A percentile compares a stretch with the other conserved stretches of the same genome.
phyloP scores from a whole-genome alignment of 2,888 invertebrate species.

The Tortrix viridana region DNA sequence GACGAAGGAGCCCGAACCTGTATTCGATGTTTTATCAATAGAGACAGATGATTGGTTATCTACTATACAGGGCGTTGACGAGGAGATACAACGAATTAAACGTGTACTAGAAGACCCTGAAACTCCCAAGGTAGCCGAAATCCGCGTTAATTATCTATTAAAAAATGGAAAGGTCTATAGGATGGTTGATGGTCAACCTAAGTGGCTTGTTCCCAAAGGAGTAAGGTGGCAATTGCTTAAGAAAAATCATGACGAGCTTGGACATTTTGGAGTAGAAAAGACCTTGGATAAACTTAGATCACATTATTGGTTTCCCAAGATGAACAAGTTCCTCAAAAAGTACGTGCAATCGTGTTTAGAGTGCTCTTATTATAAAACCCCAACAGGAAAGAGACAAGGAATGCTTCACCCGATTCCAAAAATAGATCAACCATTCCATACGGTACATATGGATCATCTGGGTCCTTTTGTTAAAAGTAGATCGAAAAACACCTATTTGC shows the following conservation, averaged over 20 bases:
- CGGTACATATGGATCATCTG: background rate
- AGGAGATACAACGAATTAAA: background rate
- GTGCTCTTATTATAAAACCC: constrained; percentile 3
- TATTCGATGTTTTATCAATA: constrained; percentile 24
- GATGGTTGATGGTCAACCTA: background rate
- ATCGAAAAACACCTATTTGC: background rate
- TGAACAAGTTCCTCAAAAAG: constrained; percentile 12
- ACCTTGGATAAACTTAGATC: constrained; percentile 5
- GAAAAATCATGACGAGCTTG: constrained; percentile 10
- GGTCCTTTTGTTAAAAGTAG: background rate
- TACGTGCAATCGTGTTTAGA: constrained; percentile 8
- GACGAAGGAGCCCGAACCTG: background rate
- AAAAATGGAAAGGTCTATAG: background rate
- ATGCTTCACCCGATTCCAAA: constrained; percentile 11
- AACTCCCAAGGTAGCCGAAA: too few species aligned
- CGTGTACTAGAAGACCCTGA: background rate
- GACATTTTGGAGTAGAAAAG: constrained; percentile 7
- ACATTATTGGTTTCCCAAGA: constrained; percentile 9
- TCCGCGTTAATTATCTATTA: background rate
- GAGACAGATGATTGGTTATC: constrained; percentile 7
- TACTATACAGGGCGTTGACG: background rate
- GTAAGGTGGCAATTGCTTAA: constrained; percentile 7
- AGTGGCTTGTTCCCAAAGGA: background rate
- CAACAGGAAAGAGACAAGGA: constrained; percentile 5
- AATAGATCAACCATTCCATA: constrained; percentile 2